Evolutionary conservation across 1,140 invertebrate genomes (phyloP).

Genomic region (Homarus americanus): DNA sequence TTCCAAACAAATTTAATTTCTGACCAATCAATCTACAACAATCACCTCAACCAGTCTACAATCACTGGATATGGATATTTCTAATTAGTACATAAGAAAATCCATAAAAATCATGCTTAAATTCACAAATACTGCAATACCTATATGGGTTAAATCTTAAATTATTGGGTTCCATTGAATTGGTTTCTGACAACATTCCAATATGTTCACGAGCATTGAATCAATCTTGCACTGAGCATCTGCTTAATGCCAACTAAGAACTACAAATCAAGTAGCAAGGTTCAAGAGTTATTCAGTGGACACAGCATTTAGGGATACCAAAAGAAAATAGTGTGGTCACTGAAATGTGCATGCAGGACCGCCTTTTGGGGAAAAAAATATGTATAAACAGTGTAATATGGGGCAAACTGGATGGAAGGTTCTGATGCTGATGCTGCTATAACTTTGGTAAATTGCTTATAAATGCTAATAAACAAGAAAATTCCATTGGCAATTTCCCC

Average conservation of each 20-base stretch:
- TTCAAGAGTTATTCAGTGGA: slow-evolving; percentile 72
- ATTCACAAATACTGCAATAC: slow-evolving; percentile 70
- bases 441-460: slow-evolving; percentile 47
- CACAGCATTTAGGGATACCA: slow-evolving; percentile 72
- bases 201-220: slow-evolving; percentile 69
- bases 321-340: slow-evolving; percentile 73
- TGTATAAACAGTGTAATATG: slow-evolving; percentile 65
- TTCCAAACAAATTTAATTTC: slow-evolving; percentile 57
- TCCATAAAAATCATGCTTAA: slow-evolving; percentile 71
- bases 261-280: slow-evolving; percentile 72
- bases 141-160: slow-evolving; percentile 71
- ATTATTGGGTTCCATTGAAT: slow-evolving; percentile 72
- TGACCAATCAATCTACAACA: slow-evolving; percentile 69
- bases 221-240: slow-evolving; percentile 71
- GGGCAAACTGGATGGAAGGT: slow-evolving; percentile 70
- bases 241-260: slow-evolving; percentile 72
- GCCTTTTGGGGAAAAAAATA: slow-evolving; percentile 69
- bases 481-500: slow-evolving; percentile 72
- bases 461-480: slow-evolving; percentile 68
- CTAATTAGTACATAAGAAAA: slow-evolving; percentile 73
- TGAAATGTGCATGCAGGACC: slow-evolving; percentile 71
- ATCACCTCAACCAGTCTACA: slow-evolving; percentile 63
- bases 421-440: slow-evolving; percentile 63
- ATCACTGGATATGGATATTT: slow-evolving; percentile 68
- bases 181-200: slow-evolving; percentile 72